These are phyloP conservation scores for Fistularia tabacaria DNA, from an alignment of 2,797 vertebrate genomes.

Conservation along the genomic window DNA sequence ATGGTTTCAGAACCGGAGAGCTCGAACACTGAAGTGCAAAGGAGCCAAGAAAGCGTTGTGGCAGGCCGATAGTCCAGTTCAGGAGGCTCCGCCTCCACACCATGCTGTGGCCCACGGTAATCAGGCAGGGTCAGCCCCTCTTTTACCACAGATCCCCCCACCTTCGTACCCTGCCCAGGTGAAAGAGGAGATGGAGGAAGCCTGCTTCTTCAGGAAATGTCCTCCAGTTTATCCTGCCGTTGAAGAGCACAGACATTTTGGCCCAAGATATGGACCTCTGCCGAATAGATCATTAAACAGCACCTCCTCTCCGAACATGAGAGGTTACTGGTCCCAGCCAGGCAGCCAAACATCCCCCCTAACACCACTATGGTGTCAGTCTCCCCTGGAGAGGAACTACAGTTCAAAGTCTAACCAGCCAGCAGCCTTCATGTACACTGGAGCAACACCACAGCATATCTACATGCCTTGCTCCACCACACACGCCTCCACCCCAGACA, in stretches of 20 bases:
- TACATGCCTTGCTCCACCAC: constrained; percentile 20
- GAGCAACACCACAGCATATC: constrained; percentile 45
- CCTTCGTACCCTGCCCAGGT: constrained; percentile 48
- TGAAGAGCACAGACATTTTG: constrained; percentile 39
- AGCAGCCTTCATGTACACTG: constrained; percentile 34
- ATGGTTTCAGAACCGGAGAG: constrained; percentile 80
- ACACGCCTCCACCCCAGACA: constrained; percentile 58
- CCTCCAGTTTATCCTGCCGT: constrained; percentile 34
- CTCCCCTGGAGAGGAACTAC: constrained; percentile 43
- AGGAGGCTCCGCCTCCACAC: constrained; percentile 20
- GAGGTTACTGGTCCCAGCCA: constrained; percentile 48
- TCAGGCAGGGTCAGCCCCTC: constrained; percentile 6
- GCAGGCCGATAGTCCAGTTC: constrained; percentile 45
- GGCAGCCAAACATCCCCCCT: constrained; percentile 31
- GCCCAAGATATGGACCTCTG: constrained; percentile 39
- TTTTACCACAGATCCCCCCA: constrained; percentile 34
- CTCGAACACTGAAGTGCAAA: constrained; percentile 75
- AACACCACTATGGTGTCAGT: constrained; percentile 45
- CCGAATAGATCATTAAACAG: constrained; percentile 25
- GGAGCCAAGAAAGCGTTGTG: constrained; percentile 64
- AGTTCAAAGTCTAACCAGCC: constrained; percentile 18
- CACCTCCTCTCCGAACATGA: constrained; percentile 23
- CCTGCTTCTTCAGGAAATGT: constrained; percentile 46
- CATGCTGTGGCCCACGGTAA: constrained; percentile 13
- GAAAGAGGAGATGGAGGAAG: constrained; percentile 59